Conservation (phyloP, 1,140 invertebrate genomes). For the Sycobia sp. region DNA sequence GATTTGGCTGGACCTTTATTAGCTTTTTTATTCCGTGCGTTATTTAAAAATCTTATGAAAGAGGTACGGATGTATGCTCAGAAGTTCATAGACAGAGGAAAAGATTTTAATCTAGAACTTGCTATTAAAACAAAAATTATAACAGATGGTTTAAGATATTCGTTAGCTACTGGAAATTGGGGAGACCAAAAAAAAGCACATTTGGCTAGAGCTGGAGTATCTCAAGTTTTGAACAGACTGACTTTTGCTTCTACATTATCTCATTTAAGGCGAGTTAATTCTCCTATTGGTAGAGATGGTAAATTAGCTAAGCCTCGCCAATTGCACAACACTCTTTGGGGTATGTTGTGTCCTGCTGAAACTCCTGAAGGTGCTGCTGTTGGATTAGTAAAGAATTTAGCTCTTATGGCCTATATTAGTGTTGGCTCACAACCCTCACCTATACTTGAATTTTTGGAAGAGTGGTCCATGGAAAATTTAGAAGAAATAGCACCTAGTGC, state of each 20-base stretch:
- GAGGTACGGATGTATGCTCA: constrained; percentile 97
- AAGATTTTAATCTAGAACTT: constrained; percentile 45
- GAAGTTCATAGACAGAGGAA: constrained; percentile 93
- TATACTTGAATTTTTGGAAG: constrained; percentile 49
- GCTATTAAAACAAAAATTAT: constrained; percentile 46
- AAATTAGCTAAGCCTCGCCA: constrained; percentile 49
- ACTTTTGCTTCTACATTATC: constrained; percentile 46
- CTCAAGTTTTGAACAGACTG: constrained; percentile 46
- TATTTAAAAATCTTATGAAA: constrained; percentile 92
- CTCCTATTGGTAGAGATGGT: constrained; percentile 46
- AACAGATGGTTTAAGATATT: constrained; percentile 45
- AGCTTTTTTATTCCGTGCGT: constrained; percentile 91
- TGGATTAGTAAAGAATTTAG: constrained; percentile 46
- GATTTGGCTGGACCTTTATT: constrained; percentile 95
- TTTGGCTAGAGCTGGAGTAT: constrained; percentile 44
- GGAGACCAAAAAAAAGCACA: constrained; percentile 48
- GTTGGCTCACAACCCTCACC: constrained; percentile 45
- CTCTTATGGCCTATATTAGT: constrained; percentile 47
- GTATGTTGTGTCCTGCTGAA: constrained; percentile 47
- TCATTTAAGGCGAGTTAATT: constrained; percentile 44
- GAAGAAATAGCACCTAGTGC: constrained; percentile 45
- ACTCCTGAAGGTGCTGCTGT: constrained; percentile 47
- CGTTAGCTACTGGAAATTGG: constrained; percentile 47
- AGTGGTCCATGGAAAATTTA: constrained; percentile 47
- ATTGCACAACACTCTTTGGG: constrained; percentile 47